Percentiles rank a stretch among this genome's conserved stretches.
Conservation (phyloP, 1,140 invertebrate genomes). For the Rhopalosiphum maidis region DNA sequence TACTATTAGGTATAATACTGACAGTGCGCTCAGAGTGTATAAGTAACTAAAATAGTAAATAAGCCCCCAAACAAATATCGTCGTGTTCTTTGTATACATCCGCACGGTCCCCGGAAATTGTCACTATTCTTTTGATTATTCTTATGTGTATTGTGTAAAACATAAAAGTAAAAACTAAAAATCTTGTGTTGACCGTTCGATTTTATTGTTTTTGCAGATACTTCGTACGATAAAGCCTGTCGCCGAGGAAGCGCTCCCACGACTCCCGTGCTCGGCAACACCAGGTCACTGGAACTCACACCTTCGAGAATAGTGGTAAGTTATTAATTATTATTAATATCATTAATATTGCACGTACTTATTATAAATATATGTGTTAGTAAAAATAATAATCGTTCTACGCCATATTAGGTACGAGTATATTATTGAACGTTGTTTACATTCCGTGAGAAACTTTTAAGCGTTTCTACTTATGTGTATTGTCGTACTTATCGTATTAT, state of each 20-base stretch:
- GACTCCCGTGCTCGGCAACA: slow-evolving; percentile 77
- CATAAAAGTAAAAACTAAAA: background rate
- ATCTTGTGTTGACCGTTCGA: background rate
- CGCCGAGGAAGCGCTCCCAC: slow-evolving; percentile 82
- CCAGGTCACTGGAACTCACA: slow-evolving; percentile 68
- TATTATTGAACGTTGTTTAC: background rate
- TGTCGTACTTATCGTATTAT: background rate
- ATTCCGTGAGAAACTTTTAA: background rate
- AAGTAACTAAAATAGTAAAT: background rate
- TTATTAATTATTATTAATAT: slow-evolving; percentile 63
- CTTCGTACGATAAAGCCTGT: slow-evolving; percentile 88
- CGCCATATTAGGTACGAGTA: background rate
- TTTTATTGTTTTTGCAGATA: slow-evolving; percentile 71
- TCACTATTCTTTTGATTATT: background rate
- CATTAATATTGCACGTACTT: background rate
- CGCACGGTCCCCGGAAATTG: background rate
- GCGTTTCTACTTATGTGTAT: background rate
- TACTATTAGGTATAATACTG: background rate
- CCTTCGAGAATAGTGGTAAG: slow-evolving; percentile 76
- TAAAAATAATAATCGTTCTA: background rate
- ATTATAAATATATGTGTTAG: background rate
- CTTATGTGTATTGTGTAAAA: background rate
- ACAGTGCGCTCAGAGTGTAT: background rate
- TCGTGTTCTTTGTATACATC: background rate
- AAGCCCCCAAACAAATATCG: background rate